Conservation (phyloP, 2,113 vertebrate genomes). For the Rhizomys pruinosus region DNA sequence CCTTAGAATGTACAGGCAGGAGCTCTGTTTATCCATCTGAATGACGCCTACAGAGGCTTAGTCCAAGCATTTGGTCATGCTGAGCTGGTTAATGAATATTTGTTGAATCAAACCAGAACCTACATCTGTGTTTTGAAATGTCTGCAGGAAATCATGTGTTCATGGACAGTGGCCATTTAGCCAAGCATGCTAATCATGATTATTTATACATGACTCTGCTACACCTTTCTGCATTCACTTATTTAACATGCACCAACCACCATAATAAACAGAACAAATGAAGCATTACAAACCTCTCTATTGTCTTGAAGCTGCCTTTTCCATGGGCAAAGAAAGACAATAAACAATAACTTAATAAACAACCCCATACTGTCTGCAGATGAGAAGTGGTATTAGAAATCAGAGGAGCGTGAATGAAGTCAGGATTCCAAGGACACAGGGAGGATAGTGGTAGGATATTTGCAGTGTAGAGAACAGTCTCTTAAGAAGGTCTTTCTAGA, state of each 20-base stretch:
- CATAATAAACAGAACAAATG: neutral
- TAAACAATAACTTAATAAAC: neutral
- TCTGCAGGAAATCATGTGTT: neutral
- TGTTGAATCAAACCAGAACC: neutral
- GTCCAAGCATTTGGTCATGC: neutral
- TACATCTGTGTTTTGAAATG: neutral
- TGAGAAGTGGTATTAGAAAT: neutral
- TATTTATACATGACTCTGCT: neutral
- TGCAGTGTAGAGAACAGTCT: too few species aligned
- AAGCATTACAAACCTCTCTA: neutral
- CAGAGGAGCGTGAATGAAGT: neutral
- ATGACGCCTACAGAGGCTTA: neutral
- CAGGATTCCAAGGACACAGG: neutral
- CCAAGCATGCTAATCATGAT: neutral
- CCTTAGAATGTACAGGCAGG: neutral
- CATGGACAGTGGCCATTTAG: neutral
- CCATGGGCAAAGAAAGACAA: neutral
- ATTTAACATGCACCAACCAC: neutral
- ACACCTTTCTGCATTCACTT: neutral
- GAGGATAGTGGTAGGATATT: neutral
- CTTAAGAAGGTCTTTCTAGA: neutral
- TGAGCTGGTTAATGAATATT: neutral
- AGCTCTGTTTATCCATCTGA: neutral
- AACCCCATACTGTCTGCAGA: neutral
- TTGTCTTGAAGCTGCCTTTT: neutral